Evolutionary conservation across 2,888 invertebrate species (phyloP).

Genomic region (Limnephilus lunatus): DNA sequence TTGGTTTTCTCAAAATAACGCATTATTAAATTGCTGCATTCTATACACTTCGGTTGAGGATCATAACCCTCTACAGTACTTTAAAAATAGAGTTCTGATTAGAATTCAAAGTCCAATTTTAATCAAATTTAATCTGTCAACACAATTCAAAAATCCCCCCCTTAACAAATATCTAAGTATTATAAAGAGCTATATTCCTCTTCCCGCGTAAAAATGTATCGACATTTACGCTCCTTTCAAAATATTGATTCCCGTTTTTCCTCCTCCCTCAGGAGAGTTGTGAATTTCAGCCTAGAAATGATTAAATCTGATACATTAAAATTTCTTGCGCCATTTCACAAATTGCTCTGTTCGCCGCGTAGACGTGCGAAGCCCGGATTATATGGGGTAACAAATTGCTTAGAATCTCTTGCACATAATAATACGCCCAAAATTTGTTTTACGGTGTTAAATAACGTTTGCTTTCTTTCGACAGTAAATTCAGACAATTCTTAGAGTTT

Average conservation of each 20-base stretch:
- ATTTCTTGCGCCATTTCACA: background rate
- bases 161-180: background rate
- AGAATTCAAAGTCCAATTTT: no score
- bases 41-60: background rate
- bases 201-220: background rate
- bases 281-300: background rate
- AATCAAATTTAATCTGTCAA: background rate
- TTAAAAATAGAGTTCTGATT: no score
- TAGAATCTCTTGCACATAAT: background rate
- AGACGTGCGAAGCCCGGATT: slow-evolving; percentile 2
- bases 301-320: slow-evolving; percentile 2
- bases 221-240: background rate
- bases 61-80: background rate
- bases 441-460: background rate
- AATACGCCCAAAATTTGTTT: background rate
- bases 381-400: slow-evolving; percentile 2
- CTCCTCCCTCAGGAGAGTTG: background rate
- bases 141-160: background rate
- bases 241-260: background rate
- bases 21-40: no score
- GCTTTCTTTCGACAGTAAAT: background rate
- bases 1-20: no score
- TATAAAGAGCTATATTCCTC: background rate
- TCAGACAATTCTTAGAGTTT: no score
- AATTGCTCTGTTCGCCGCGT: slow-evolving; percentile 2